Conservation (phyloP, 2,113 vertebrate genomes). For the Siphamia tubifer region DNA sequence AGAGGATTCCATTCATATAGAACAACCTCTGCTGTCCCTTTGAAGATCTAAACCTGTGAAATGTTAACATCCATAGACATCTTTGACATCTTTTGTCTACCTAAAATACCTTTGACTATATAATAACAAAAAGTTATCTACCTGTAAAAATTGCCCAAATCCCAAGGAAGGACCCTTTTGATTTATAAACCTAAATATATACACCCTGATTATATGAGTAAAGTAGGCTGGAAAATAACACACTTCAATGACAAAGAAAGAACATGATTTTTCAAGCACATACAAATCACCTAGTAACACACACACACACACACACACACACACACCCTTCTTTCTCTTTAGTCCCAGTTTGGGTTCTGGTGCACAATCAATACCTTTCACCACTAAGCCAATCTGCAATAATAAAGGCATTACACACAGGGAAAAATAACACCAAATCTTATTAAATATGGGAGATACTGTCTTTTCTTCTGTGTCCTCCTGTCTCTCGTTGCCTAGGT, state of each 20-base stretch:
- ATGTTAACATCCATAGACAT: too few relatives aligned
- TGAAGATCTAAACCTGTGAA: too few relatives aligned
- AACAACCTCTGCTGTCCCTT: too few relatives aligned
- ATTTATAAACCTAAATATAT: conserved; percentile 32
- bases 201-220: background rate
- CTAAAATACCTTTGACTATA: too few relatives aligned
- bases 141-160: background rate
- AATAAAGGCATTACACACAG: conserved; percentile 80
- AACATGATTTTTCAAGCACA: conserved; percentile 14
- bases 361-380: conserved; percentile 80
- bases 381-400: conserved; percentile 79
- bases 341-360: conserved; percentile 49
- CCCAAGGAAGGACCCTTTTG: background rate
- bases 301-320: too few relatives aligned
- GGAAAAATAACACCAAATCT: conserved; percentile 70
- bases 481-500: conserved; percentile 70
- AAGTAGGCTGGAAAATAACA: conserved; percentile 11
- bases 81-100: too few relatives aligned
- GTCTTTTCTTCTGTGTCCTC: conserved; percentile 52
- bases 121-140: too few relatives aligned
- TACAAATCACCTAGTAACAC: conserved; percentile 58
- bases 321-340: conserved; percentile 36
- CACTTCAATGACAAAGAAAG: background rate
- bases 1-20: too few relatives aligned
- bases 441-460: conserved; percentile 76